Evolutionary conservation across 1,140 invertebrate species (phyloP).

Genomic region (Heliothis virescens): DNA sequence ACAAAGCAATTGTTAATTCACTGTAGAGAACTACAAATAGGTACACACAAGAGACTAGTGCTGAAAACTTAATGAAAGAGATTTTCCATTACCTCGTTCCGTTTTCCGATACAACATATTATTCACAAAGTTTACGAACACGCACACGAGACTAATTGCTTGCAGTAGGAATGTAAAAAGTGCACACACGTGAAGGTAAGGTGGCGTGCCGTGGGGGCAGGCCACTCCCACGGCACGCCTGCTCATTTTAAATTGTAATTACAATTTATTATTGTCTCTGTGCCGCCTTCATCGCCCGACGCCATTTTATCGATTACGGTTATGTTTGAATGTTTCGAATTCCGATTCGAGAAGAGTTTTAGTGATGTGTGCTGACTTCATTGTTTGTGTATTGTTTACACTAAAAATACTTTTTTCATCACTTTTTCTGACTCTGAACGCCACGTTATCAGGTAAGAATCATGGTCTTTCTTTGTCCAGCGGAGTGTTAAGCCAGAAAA

Average conservation of each 20-base stretch:
- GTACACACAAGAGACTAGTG: background rate
- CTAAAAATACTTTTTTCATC: background rate
- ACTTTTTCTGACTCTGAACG: too few relatives aligned
- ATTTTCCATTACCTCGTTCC: constrained; percentile 21
- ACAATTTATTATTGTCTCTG: constrained; percentile 86
- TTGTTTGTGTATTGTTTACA: background rate
- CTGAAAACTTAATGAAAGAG: background rate
- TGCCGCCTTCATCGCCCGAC: constrained; percentile 81
- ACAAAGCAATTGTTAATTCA: too few relatives aligned
- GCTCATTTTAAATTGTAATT: constrained; percentile 87
- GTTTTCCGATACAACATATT: constrained; percentile 30
- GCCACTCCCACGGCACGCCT: constrained; percentile 82
- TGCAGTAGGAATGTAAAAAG: constrained; percentile 70
- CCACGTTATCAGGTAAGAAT: too few relatives aligned
- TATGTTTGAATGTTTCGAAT: constrained; percentile 55
- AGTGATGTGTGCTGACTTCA: constrained; percentile 1
- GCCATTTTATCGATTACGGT: constrained; percentile 82
- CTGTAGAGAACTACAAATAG: background rate
- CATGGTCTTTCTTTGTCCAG: too few relatives aligned
- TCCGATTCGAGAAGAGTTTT: constrained; percentile 20
- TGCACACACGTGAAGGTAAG: constrained; percentile 76
- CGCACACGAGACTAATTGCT: constrained; percentile 49
- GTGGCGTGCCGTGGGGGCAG: constrained; percentile 74
- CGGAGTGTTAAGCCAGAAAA: too few relatives aligned
- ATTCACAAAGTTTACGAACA: constrained; percentile 43